Conservation (phyloP, 2,113 vertebrate genomes). For the Boulengeromyrus knoepffleri region DNA sequence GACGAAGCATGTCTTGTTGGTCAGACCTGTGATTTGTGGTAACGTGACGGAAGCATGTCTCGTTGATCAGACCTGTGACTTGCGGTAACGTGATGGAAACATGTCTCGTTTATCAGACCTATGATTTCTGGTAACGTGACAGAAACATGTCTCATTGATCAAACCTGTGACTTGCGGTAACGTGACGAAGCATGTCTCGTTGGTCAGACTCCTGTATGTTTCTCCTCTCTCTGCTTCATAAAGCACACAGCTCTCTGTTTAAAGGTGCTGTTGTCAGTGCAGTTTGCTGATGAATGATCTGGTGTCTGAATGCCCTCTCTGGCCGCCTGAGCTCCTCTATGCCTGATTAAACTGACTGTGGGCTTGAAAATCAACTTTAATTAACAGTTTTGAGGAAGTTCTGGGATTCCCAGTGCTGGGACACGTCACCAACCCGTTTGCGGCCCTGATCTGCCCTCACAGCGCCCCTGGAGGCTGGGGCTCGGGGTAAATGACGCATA, state of each 20-base stretch:
- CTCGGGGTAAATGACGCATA: slow-evolving; percentile 59
- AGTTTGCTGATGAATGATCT: neutral
- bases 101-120: too few species aligned
- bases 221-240: neutral
- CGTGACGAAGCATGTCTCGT: neutral
- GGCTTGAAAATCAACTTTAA: neutral
- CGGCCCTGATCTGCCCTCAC: neutral
- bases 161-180: too few species aligned
- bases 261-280: neutral
- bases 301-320: neutral
- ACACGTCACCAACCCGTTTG: neutral
- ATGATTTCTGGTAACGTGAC: too few species aligned
- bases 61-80: too few species aligned
- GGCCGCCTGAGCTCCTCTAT: neutral
- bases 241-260: neutral
- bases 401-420: neutral
- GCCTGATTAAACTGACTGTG: neutral
- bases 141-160: too few species aligned
- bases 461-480: neutral
- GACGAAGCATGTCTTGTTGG: too few species aligned
- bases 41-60: too few species aligned
- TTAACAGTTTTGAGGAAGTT: neutral
- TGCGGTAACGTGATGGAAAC: too few species aligned
- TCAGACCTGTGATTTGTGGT: too few species aligned
- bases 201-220: neutral